Evolutionary conservation across 92 coral and sea anemone genomes (phyloP), one percentile per base, ranked within the genome.

Genomic region (Ricordea florida): DNA sequence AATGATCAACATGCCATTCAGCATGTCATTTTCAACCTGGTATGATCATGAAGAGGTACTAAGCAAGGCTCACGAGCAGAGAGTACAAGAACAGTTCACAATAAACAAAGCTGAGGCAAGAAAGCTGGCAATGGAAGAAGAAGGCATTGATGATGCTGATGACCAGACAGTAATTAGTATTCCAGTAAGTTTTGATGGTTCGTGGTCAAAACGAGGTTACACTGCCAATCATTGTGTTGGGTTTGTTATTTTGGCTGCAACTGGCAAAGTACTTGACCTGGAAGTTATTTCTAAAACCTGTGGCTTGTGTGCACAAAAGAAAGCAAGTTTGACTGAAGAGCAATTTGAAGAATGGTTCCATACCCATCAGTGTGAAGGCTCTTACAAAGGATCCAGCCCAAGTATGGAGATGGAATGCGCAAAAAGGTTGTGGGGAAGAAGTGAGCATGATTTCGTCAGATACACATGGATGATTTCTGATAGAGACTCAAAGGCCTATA

Each of bases 391-490:
- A 6, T 59, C 89, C 20, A 84, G 84, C 38, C 68, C 67, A 26
- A 73, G 76, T 25, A 78, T 84, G 85, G 89, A 84, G 29, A 43
- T 62, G 49, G 90, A 71, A 43, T 67, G 69, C 30, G 84, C 89
- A 5, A 84, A 77, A 57, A 26, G 53, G 63, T 1, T 84, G 44
- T 84, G 85, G 80, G 76, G 81, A 13, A 15, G 69, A 46, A 73
- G 83, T 60, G 21, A 27, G 15, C 31, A 26, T 5, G 5, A 32
- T 50, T 24, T 21, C 35, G 16, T 84, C 32, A 26, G 59, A 37
- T 77, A 78, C 49, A 69, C 27, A 6, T 57, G 34, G 23, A 84
- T 84, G 89, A 59, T 84, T 43, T 66, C 68, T 10, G 84, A 76
- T 60, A 84, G 89, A 24, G 90, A 84, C 74, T 72, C 77, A 2